Base-by-base conservation (phyloP, 2,113 vertebrate genomes). In the Protobothrops flavoviridis region DNA sequence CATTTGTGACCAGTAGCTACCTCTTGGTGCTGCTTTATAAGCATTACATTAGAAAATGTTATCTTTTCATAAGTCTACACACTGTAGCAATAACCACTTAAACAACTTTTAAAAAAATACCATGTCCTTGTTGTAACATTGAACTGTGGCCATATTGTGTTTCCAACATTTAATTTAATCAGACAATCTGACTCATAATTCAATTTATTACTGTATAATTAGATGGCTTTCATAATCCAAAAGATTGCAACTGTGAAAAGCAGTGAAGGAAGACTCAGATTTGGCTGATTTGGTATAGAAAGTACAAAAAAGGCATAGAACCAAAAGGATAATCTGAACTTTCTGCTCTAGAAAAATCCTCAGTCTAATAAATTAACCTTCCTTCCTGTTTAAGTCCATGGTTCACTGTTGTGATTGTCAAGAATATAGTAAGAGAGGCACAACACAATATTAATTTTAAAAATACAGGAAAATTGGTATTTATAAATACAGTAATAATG, bases 11-110 rank as follows among this genome's bases (percentile, higher is more conserved):
- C 74, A 85, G 92, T 90, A 55, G 95, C 95, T 89, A 94, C 93
- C 93, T 94, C 74, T 57, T 89, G 94, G 96, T 96, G 96, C 97
- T 94, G 95, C 95, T 93, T 94, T 95, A 90, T 90, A 89, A 95
- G 94, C 91, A 92, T 29, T 92, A 29, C 93, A 94, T 92, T 94
- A 91, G 93, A 91, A 88, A 0, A 26, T 50, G 39, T 48, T 85
- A 43, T 15, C 50, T 0, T 21, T 93, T 94, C 88, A 93, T 94
- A 91, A 64, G n/a, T 20, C 61, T 39, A n/a, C 57, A 56, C 81
- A 39, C 90, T 93, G 91, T 92, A 95, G 86, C 94, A 94, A 90
- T 96, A 95, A 96, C 89, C 91, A 92, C 29, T 50, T 53, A 92
- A 93, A 94, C 48, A 88, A 56, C 81, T 85, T 50, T 61, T 0